Evolutionary conservation across 2,113 vertebrate species (phyloP).

Genomic region (Rhizomys pruinosus): DNA sequence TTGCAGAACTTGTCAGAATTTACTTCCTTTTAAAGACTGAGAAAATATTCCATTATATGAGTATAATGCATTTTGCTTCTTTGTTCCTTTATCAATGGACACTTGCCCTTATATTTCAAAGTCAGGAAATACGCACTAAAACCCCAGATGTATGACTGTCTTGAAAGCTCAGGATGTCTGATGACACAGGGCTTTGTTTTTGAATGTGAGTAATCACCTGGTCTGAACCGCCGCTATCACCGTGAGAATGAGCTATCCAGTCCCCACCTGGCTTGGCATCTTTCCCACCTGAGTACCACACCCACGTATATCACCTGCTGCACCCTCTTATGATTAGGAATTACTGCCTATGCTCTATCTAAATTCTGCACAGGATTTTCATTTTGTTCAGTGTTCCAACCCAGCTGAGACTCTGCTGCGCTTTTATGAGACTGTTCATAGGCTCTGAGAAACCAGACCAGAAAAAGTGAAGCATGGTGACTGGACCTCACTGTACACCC

Average conservation of each 20-base stretch:
- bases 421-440: neutral
- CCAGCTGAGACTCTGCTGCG: neutral
- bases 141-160: neutral
- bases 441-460: slow-evolving; percentile 6
- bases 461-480: neutral
- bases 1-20: neutral
- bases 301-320: no score
- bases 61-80: neutral
- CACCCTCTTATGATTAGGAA: neutral
- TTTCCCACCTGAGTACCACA: neutral
- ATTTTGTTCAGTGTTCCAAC: neutral
- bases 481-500: neutral
- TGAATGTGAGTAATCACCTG: neutral
- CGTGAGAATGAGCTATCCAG: neutral
- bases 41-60: neutral
- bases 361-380: neutral
- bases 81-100: neutral
- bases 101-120: neutral
- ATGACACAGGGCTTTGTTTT: neutral
- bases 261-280: neutral
- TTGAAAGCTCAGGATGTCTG: neutral
- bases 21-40: neutral
- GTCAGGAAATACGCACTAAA: neutral
- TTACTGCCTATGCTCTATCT: accelerated
- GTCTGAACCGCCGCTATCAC: neutral